These are phyloP conservation scores for Heliornis fulica DNA, from an alignment of 2,113 vertebrate genomes.

Conservation along the genomic window DNA sequence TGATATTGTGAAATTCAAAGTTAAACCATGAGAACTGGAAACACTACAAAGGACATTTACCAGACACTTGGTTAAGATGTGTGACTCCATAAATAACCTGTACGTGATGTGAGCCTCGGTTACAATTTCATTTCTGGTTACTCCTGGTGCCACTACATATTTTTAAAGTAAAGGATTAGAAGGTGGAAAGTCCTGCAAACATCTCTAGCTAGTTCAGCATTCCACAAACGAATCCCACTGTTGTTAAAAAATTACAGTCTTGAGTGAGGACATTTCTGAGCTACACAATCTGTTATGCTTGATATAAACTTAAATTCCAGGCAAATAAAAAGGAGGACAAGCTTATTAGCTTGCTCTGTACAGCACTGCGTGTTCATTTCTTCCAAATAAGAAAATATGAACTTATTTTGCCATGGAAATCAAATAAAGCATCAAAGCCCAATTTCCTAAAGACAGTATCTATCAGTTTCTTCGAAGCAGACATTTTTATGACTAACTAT, in stretches of 20 bases:
- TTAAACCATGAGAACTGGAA: neutral
- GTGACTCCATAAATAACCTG: neutral
- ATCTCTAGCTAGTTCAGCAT: neutral
- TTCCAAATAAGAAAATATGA: slow-evolving; percentile 25
- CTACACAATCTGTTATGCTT: neutral
- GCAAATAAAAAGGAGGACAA: neutral
- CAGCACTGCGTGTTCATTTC: neutral
- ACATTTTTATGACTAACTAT: slow-evolving; percentile 23
- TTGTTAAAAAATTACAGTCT: neutral
- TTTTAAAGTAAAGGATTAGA: neutral
- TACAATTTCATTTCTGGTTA: neutral
- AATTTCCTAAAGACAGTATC: slow-evolving; percentile 44
- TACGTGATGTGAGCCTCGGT: neutral
- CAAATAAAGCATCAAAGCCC: slow-evolving; percentile 50
- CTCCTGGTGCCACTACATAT: neutral
- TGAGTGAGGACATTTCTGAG: neutral
- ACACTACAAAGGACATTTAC: neutral
- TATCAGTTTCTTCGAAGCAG: slow-evolving; percentile 50
- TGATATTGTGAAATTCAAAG: neutral
- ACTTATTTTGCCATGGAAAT: slow-evolving; percentile 49
- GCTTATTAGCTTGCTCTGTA: neutral
- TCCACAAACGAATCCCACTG: neutral
- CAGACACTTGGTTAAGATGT: neutral
- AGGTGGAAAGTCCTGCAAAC: neutral
- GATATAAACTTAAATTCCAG: neutral